phyloP scores from a whole-genome alignment of 2,888 invertebrate species.

The Homarus gammarus region DNA sequence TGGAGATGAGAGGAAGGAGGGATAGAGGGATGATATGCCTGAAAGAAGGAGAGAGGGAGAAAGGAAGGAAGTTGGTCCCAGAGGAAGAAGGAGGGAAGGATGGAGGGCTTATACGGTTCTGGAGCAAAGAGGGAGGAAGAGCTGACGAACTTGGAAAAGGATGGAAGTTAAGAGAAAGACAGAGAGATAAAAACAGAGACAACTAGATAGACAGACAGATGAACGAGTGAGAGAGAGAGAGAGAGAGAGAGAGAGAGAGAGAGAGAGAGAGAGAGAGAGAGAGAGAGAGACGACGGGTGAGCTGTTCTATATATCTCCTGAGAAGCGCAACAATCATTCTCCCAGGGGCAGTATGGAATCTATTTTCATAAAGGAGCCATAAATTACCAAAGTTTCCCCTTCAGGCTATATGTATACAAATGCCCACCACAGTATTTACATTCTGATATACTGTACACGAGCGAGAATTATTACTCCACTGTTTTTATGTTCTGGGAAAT shows the following conservation, averaged over 20 bases:
- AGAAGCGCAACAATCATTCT: conserved; percentile 44
- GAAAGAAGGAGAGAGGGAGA: conserved; percentile 12
- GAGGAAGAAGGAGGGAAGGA: conserved; percentile 6
- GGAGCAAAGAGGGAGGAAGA: not conserved
- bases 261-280: conserved; percentile 9
- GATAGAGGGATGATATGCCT: not conserved
- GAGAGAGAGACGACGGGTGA: not conserved
- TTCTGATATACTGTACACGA: conserved; percentile 43
- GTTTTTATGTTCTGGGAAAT: conserved; percentile 20
- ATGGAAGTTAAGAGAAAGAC: not conserved
- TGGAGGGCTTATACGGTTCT: too few species aligned
- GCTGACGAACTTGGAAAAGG: conserved; percentile 8
- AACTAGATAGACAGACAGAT: not conserved
- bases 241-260: not conserved
- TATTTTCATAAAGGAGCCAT: conserved; percentile 58
- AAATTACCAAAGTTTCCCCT: conserved; percentile 42
- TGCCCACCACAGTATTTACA: conserved; percentile 46
- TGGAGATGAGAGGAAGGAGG: not conserved
- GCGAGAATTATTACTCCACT: conserved; percentile 25
- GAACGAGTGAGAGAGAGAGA: conserved; percentile 5
- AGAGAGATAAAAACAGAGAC: not conserved
- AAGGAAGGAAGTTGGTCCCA: not conserved
- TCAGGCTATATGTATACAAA: conserved; percentile 45
- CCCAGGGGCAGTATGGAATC: conserved; percentile 52
- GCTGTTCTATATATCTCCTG: conserved; percentile 32